Base-by-base conservation (phyloP, 2,113 vertebrate genomes). In the Brachyistius frenatus region DNA sequence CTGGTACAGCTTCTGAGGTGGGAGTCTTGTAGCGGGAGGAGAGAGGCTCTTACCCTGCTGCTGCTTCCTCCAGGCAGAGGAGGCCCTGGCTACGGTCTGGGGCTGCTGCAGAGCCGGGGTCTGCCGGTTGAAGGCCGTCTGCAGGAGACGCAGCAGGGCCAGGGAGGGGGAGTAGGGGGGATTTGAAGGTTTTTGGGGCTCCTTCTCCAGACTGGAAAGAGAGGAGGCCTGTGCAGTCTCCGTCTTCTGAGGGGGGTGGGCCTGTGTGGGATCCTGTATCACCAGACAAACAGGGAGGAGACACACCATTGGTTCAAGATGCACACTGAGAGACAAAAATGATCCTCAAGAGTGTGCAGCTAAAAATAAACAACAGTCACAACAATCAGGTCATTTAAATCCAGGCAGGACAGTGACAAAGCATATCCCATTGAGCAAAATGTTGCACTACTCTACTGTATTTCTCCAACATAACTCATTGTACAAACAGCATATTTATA, bases 71-170 rank as follows among this genome's bases (percentile, higher is more conserved):
- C 72, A 53, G 72, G 15, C 2, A 0, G 93, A 89, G 73, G 88
- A 85, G 16, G 68, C 8, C 37, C 52, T 86, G 39, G 57, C 30
- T 32, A 32, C 2, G 0, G 72, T 56, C 46, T 91, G 94, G 76
- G 85, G 72, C 23, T 68, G 88, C 86, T 75, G 89, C 81, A 94
- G 81, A 31, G 83, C 83, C 1, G 91, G 77, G 52, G 78, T 86
- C 78, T 95, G 96, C 60, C 94, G 94, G 92, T 91, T 97, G 61
- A 99, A 98, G 73, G 97, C 97, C 2, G 95, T 97, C 86, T 95
- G 96, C 13, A 98, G 94, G 44, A 99, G 94, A 33, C 86, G 93
- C 39, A 98, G 92, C 89, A 99, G 95, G 52, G 96, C 97, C 79
- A 93, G 36, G 14, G 91, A 88, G 46, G 91, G 87, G 7, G 82